Evolutionary conservation across 92 coral and sea anemone species (phyloP), one percentile per base, ranked within the genome.

Genomic region (Palythoa heliodiscus): DNA sequence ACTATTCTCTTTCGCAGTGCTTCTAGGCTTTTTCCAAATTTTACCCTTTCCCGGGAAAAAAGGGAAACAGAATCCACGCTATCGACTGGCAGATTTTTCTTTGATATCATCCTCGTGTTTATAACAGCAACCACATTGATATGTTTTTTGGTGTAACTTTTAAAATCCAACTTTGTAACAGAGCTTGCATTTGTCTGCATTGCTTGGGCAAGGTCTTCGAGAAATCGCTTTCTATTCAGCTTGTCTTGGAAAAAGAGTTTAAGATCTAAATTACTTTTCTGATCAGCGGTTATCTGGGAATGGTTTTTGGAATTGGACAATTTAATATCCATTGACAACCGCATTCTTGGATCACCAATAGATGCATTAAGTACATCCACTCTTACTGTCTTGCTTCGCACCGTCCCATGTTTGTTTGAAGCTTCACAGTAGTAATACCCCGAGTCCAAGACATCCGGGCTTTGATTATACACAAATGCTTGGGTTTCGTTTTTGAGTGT

Each of bases 361-460:
- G 87, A 77, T 82, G 76, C 75, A 63, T 79, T 85, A 6, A 89
- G 84, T 7, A 92, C 91, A 71, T 90, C 87, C 19, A 92, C 86
- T 77, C 78, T 87, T 50, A 89, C 92, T 67, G 63, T 83, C 52
- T 38, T 87, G 52, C 92, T 89, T 80, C 70, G 52, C 17, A 66
- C 92, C 63, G 52, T 68, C 16, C 95, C 95, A 47, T 92, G 90
- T n/a, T 40, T 54, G 83, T 87, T 92, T 24, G 91, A 70, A 12
- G 82, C 95, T 47, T 52, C 77, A 61, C 95, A 92, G 66, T 61
- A 89, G 71, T 89, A 92, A 53, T 71, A 83, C 11, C 94, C 94
- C 8, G 90, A 82, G 54, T 92, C 86, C 5, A 78, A 29, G 25
- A 40, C 75, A n/a, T 68, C 55, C 37, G 89, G 85, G 24, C 72